Percentiles rank a stretch among this genome's conserved stretches.
phyloP scores from a whole-genome alignment of 2,888 invertebrate genomes.

The Metacarcinus magister region DNA sequence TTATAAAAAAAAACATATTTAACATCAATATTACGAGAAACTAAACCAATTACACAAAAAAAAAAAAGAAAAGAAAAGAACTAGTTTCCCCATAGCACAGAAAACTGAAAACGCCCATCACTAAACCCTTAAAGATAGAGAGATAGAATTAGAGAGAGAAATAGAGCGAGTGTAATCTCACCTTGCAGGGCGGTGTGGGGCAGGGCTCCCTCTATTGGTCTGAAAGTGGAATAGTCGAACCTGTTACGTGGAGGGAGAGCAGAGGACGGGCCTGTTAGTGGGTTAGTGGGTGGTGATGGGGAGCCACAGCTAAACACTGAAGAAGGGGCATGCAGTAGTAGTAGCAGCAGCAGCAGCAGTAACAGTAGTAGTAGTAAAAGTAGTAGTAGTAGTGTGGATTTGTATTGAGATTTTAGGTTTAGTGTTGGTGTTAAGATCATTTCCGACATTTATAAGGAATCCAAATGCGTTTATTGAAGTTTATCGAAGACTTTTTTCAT shows the following conservation, averaged over 20 bases:
- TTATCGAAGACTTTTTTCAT: too few species aligned
- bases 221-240: conserved; percentile 81
- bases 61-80: neutral
- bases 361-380: neutral
- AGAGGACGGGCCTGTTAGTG: conserved; percentile 71
- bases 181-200: conserved; percentile 82
- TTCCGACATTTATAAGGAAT: too few species aligned
- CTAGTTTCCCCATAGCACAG: too few species aligned
- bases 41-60: neutral
- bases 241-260: conserved; percentile 73
- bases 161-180: conserved; percentile 38
- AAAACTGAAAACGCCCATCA: too few species aligned
- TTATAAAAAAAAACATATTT: too few species aligned
- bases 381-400: too few species aligned
- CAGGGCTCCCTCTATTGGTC: conserved; percentile 81
- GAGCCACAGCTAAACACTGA: conserved; percentile 63
- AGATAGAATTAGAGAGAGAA: neutral
- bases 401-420: too few species aligned
- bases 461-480: too few species aligned
- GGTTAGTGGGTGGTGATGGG: conserved; percentile 61
- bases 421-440: too few species aligned
- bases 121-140: neutral
- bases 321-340: conserved; percentile 66
- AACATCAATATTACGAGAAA: too few species aligned
- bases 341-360: neutral